Evolutionary conservation across 2,888 invertebrate genomes (phyloP).

Genomic region (Neoscelio sp.): DNA sequence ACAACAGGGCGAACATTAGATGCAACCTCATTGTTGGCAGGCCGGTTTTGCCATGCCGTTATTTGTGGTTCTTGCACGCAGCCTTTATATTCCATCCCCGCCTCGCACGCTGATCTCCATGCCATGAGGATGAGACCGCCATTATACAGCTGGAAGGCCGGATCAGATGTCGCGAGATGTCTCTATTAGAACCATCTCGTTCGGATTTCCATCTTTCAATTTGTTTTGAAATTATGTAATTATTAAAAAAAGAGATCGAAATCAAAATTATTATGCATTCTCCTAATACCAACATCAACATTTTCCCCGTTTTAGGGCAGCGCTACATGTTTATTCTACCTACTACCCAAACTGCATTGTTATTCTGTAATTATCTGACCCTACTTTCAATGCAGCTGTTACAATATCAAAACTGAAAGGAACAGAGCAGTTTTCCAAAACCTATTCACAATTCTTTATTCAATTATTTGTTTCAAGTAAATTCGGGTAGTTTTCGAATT

Average conservation of each 20-base stretch:
- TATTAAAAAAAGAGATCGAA: too few species aligned
- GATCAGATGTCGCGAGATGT: constrained; percentile 59
- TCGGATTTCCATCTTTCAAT: background rate
- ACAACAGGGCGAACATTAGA: constrained; percentile 81
- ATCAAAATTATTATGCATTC: too few species aligned
- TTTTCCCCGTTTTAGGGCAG: too few species aligned
- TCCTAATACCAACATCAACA: too few species aligned
- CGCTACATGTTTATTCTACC: constrained; percentile 23
- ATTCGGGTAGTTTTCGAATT: background rate
- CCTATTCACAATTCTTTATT: too few species aligned
- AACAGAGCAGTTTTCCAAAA: too few species aligned
- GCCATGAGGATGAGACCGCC: constrained; percentile 56
- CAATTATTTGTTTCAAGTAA: constrained; percentile 25
- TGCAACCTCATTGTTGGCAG: constrained; percentile 78
- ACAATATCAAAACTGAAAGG: constrained; percentile 27
- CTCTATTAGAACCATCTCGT: constrained; percentile 48
- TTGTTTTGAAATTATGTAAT: too few species aligned
- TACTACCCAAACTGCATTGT: constrained; percentile 27
- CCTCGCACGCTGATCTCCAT: constrained; percentile 33
- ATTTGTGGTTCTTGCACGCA: constrained; percentile 57
- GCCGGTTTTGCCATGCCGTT: constrained; percentile 62
- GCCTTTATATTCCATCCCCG: constrained; percentile 54
- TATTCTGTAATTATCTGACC: constrained; percentile 42
- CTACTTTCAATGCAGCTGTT: constrained; percentile 23
- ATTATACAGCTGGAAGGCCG: constrained; percentile 57